A percentile compares a stretch with the other conserved stretches of the same genome.
Conservation (phyloP, 2,113 vertebrate species). For the Plecotus auritus region DNA sequence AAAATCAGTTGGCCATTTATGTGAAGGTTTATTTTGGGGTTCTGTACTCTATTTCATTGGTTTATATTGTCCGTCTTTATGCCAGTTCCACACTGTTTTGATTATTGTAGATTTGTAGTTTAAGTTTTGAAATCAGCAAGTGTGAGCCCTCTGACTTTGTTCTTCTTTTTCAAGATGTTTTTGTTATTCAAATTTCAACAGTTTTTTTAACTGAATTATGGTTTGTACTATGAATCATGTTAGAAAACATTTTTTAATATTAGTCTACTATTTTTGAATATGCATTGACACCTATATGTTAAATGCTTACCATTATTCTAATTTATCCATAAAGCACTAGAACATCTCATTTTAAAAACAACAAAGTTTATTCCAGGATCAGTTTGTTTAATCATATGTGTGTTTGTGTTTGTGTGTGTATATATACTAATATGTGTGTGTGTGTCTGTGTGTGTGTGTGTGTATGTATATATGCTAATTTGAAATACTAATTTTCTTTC, state of each 20-base stretch:
- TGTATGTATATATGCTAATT: not conserved
- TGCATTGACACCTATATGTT: not conserved
- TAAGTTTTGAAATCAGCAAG: not conserved
- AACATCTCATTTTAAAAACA: not conserved
- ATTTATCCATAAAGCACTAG: not conserved
- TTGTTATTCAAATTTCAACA: not conserved
- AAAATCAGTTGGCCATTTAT: not conserved
- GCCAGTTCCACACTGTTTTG: not conserved
- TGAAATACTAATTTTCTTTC: slow-evolving; percentile 35
- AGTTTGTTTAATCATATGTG: not conserved
- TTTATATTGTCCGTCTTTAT: not conserved
- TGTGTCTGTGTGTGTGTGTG: too few species aligned
- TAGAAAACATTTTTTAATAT: not conserved
- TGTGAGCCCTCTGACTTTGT: not conserved
- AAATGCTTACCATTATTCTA: not conserved
- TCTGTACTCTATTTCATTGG: not conserved
- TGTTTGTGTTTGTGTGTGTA: too few species aligned
- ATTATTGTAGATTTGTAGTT: not conserved
- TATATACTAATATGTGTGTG: too few species aligned
- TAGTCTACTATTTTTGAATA: not conserved
- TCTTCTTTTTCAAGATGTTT: not conserved
- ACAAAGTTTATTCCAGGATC: not conserved
- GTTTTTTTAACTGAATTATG: not conserved
- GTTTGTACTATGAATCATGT: not conserved
- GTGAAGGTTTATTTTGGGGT: not conserved